These are phyloP conservation scores for Microcaecilia unicolor DNA, from an alignment of 2,797 vertebrate species.

Conservation along the genomic window DNA sequence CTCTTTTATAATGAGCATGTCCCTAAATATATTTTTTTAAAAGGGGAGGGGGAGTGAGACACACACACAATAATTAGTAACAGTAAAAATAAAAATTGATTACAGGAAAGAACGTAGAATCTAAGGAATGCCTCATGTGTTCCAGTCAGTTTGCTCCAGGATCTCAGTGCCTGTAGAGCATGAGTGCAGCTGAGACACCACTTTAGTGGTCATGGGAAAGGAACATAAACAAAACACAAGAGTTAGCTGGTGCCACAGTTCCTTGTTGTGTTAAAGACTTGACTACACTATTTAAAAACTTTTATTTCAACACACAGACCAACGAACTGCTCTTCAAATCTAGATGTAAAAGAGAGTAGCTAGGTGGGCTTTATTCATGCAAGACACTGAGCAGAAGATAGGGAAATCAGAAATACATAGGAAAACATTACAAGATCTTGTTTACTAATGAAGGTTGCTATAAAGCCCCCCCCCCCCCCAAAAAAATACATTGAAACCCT, in stretches of 20 bases:
- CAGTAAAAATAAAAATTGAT: not conserved
- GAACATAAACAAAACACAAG: constrained; percentile 9
- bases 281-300: too few species aligned
- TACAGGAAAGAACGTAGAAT: not conserved
- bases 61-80: constrained; percentile 3
- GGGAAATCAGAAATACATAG: too few species aligned
- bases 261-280: not conserved
- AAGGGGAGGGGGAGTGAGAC: constrained; percentile 8
- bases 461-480: too few species aligned
- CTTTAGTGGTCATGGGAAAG: constrained; percentile 21
- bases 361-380: too few species aligned
- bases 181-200: constrained; percentile 14
- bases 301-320: too few species aligned
- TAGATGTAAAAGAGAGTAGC: too few species aligned
- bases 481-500: too few species aligned
- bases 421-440: too few species aligned
- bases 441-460: too few species aligned
- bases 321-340: not conserved
- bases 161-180: constrained; percentile 6
- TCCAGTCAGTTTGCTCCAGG: not conserved
- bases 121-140: not conserved
- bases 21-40: constrained; percentile 42
- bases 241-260: not conserved
- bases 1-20: constrained; percentile 70
- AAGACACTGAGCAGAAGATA: too few species aligned